phyloP scores from a whole-genome alignment of 2,888 invertebrate species.

The Caenorhabditis panamensis region DNA sequence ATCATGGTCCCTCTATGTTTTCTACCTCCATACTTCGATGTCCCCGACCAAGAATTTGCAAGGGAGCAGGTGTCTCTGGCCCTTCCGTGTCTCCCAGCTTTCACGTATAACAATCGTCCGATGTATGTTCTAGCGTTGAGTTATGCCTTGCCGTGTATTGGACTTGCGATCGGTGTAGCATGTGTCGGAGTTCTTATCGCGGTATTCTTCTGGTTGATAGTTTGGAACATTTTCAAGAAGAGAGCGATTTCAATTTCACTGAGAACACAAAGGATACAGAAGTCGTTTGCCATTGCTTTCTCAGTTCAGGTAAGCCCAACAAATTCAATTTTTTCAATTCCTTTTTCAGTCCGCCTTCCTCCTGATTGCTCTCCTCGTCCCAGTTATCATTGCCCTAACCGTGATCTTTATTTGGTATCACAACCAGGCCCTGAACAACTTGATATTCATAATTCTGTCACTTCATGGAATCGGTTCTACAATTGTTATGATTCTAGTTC shows the following conservation, averaged over 20 bases:
- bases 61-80: neutral
- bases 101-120: neutral
- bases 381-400: neutral
- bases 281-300: no score
- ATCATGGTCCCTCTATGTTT: neutral
- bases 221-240: no score
- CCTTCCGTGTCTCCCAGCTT: neutral
- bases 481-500: slow-evolving; percentile 3
- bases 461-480: slow-evolving; percentile 2
- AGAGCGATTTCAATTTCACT: no score
- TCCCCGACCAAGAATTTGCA: neutral
- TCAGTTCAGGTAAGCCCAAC: neutral
- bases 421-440: neutral
- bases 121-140: neutral
- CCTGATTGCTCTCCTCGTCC: neutral
- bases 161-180: no score
- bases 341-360: neutral
- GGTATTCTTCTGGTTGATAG: no score
- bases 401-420: neutral
- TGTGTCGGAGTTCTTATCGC: no score
- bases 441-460: neutral
- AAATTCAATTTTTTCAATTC: neutral
- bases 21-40: neutral
- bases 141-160: neutral
- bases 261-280: no score